Percentiles rank a stretch among this genome's conserved stretches.
These are phyloP conservation scores for Limonius californicus DNA, from an alignment of 1,140 invertebrate genomes.

Conservation along the genomic window DNA sequence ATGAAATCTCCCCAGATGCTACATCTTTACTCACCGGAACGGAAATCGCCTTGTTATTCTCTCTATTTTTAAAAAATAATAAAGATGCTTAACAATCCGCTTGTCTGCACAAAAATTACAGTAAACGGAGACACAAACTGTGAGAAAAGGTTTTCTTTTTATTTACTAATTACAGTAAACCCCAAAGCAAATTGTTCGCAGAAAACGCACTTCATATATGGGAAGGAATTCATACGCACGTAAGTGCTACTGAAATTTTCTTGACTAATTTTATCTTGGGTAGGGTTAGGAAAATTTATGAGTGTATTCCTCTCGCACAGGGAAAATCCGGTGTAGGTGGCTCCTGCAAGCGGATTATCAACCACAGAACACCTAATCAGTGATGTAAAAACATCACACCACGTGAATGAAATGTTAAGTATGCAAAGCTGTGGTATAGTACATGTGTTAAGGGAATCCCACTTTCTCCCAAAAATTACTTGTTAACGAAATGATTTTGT, in stretches of 20 bases:
- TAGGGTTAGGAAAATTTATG: not conserved
- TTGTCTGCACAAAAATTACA: not conserved
- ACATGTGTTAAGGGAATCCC: too few relatives aligned
- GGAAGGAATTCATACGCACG: not conserved
- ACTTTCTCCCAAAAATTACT: too few relatives aligned
- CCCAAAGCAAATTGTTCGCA: too few relatives aligned
- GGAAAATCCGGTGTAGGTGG: constrained; percentile 7
- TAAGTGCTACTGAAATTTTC: not conserved
- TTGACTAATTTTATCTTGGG: not conserved
- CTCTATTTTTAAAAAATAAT: not conserved
- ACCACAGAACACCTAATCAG: not conserved
- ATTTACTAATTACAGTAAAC: too few relatives aligned
- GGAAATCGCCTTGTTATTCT: constrained; percentile 14
- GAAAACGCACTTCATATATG: too few relatives aligned
- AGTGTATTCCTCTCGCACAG: not conserved
- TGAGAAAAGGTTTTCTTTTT: not conserved
- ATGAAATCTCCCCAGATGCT: constrained; percentile 31
- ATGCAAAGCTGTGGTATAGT: too few relatives aligned
- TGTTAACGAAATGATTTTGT: too few relatives aligned
- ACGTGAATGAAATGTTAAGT: too few relatives aligned
- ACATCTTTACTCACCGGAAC: constrained; percentile 24
- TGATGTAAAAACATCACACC: too few relatives aligned
- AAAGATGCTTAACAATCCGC: not conserved
- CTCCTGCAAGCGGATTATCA: not conserved
- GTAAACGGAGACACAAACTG: not conserved